Percentiles rank a stretch among this genome's conserved stretches.
Evolutionary conservation across 64 coral and sea anemone species (phyloP).

Genomic region (Actinia tenebrosa): DNA sequence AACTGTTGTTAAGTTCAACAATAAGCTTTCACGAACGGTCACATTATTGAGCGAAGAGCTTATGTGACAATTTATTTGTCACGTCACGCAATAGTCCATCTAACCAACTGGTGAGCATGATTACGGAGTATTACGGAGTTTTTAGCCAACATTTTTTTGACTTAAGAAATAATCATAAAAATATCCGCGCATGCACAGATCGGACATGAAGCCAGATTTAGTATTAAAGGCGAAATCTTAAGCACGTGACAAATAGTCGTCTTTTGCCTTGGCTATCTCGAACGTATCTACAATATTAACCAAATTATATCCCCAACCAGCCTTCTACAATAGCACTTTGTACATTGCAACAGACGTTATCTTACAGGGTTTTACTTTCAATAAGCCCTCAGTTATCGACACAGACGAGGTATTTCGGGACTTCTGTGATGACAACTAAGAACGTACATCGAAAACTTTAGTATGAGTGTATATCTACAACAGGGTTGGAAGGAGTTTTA

Average conservation of each 20-base stretch:
- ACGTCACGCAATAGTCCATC: too few species aligned
- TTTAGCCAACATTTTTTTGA: neutral
- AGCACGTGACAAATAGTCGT: neutral
- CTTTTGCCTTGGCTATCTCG: neutral
- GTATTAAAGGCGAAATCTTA: neutral
- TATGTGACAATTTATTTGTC: too few species aligned
- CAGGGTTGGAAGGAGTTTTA: neutral
- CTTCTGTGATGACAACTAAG: neutral
- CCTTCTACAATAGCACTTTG: slow-evolving; percentile 14
- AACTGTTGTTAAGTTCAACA: too few species aligned
- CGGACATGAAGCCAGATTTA: neutral
- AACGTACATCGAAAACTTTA: neutral
- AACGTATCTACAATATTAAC: slow-evolving; percentile 2
- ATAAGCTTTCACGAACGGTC: too few species aligned
- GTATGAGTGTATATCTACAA: slow-evolving; percentile 15
- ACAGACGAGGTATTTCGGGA: neutral
- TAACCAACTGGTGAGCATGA: too few species aligned
- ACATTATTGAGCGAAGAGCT: too few species aligned
- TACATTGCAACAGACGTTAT: slow-evolving; percentile 8
- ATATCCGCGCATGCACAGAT: neutral
- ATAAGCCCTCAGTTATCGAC: neutral
- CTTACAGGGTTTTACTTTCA: neutral
- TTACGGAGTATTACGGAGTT: too few species aligned
- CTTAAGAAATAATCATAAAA: neutral
- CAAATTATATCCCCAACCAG: slow-evolving; percentile 5